These are phyloP conservation scores for Microctonus brassicae DNA, from an alignment of 2,888 invertebrate genomes.

Conservation along the genomic window DNA sequence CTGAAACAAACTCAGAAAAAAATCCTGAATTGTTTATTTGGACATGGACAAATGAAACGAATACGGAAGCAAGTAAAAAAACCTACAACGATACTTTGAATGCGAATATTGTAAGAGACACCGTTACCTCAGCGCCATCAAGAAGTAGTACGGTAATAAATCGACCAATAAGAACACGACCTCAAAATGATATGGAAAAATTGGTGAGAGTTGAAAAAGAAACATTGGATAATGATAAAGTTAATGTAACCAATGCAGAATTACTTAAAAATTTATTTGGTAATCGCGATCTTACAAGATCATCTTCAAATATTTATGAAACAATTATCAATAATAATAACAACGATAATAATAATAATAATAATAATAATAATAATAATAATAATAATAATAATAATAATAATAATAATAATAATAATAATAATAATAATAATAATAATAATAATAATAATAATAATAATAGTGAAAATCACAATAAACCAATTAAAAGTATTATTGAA, in stretches of 20 bases:
- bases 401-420: conserved; percentile 6
- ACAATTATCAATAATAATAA: background rate
- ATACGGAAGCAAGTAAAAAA: conserved; percentile 50
- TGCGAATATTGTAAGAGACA: conserved; percentile 59
- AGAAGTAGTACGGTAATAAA: conserved; percentile 85
- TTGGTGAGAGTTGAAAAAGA: conserved; percentile 40
- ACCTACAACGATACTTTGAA: conserved; percentile 63
- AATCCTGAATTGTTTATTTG: conserved; percentile 33
- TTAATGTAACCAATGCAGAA: conserved; percentile 42
- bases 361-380: too few relatives aligned
- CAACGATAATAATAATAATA: background rate
- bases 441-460: background rate
- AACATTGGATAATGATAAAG: conserved; percentile 4
- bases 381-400: too few relatives aligned
- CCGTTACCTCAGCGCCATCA: conserved; percentile 81
- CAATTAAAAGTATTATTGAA: conserved; percentile 63
- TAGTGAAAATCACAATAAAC: background rate
- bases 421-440: too few relatives aligned
- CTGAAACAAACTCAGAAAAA: background rate
- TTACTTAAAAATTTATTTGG: conserved; percentile 58
- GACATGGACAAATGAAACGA: conserved; percentile 33
- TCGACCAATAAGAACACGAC: conserved; percentile 78
- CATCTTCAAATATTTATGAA: conserved; percentile 8
- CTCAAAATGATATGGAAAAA: conserved; percentile 69
- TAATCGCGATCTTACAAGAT: conserved; percentile 32